phyloP scores from a whole-genome alignment of 2,888 invertebrate genomes.

The Acanthosepion lycidas region DNA sequence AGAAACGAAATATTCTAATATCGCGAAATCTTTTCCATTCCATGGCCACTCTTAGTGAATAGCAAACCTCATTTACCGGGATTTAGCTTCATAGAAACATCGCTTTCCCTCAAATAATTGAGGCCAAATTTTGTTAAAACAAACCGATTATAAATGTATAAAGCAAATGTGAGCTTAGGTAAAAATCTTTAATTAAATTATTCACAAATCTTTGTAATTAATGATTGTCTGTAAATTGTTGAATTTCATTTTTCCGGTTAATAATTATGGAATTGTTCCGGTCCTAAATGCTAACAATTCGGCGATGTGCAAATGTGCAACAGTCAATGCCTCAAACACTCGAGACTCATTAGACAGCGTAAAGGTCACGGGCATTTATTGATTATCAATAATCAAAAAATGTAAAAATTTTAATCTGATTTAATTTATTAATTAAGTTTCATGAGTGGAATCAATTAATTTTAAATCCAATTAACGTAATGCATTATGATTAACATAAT shows the following conservation, averaged over 20 bases:
- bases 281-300: background rate
- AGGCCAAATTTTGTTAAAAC: background rate
- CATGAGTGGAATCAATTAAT: constrained; percentile 14
- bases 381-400: background rate
- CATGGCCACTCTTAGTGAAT: too few relatives aligned
- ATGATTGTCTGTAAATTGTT: background rate
- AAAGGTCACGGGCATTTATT: background rate
- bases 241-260: background rate
- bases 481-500: constrained; percentile 20
- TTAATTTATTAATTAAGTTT: background rate
- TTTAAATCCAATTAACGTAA: constrained; percentile 9
- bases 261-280: background rate
- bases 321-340: background rate
- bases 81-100: too few relatives aligned
- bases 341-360: background rate
- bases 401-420: background rate
- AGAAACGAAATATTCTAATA: too few relatives aligned
- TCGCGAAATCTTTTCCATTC: too few relatives aligned
- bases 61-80: too few relatives aligned
- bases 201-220: background rate
- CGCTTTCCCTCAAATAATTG: background rate
- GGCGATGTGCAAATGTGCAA: background rate
- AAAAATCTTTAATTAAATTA: background rate
- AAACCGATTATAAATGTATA: background rate
- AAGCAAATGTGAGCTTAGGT: background rate